Conservation (phyloP, 1,140 invertebrate genomes). For the Rhysida immarginata region DNA sequence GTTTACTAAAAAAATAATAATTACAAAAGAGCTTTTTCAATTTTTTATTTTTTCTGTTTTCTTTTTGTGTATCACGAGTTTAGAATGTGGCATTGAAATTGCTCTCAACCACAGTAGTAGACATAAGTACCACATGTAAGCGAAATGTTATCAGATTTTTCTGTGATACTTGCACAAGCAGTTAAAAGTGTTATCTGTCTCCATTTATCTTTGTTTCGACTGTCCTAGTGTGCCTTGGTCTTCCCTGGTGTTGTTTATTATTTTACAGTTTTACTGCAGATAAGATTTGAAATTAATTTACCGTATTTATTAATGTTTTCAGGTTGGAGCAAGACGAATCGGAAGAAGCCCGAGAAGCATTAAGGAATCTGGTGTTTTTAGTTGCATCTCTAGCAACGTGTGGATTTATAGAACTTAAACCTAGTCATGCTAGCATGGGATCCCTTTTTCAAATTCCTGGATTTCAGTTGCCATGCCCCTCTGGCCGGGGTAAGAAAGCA, state of each 20-base stretch:
- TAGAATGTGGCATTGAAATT: no score
- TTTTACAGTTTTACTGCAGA: no score
- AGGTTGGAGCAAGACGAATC: slow-evolving; percentile 60
- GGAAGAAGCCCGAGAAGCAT: slow-evolving; percentile 67
- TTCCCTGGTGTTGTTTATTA: no score
- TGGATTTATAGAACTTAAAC: slow-evolving; percentile 66
- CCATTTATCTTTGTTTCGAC: no score
- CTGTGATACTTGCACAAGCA: not conserved
- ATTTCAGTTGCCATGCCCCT: slow-evolving; percentile 76
- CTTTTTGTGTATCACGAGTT: no score
- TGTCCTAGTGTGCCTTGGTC: not conserved
- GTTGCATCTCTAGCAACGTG: slow-evolving; percentile 86
- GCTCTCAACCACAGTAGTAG: no score
- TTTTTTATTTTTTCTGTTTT: no score
- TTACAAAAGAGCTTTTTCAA: no score
- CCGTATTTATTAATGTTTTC: slow-evolving; percentile 18
- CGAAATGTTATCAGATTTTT: no score
- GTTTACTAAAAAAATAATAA: no score
- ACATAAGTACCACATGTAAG: no score
- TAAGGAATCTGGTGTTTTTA: slow-evolving; percentile 82
- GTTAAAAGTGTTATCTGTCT: not conserved
- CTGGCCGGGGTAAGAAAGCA: slow-evolving; percentile 64
- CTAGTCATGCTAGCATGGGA: slow-evolving; percentile 47
- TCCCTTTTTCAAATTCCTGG: slow-evolving; percentile 85
- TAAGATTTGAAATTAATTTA: no score